Base-by-base conservation (phyloP, 2,797 vertebrate species). In the Lindbergichthys nudifrons region DNA sequence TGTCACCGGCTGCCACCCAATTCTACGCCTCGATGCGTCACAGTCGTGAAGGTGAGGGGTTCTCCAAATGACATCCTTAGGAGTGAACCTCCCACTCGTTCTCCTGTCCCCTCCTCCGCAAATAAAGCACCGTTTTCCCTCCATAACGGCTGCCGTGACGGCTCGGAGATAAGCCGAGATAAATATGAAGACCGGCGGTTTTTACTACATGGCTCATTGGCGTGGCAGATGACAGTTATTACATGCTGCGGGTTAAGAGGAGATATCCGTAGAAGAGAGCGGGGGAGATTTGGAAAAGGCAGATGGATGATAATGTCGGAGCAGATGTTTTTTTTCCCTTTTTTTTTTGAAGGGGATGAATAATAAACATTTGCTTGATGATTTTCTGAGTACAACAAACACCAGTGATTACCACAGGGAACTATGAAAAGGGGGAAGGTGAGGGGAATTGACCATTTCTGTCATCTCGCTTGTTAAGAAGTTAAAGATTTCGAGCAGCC, bases 171-270 rank as follows among this genome's bases (percentile, higher is more conserved):
- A 82, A 89, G 78, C 75, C 65, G 4, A 57, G 79, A 88, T 86
- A 88, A 87, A 91, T 87, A 88, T 82, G 84, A 86, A 87, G 86
- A 86, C 57, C 9, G 65, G 73, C 51, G 54, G 77, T 88, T 87
- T 87, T 2, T 77, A 81, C 81, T 77, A 50, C 87, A 90, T 70
- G 88, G 88, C 88, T 93, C 89, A 88, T 79, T 90, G 91, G 81
- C 59, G 14, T 85, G 84, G 87, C 75, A 84, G 89, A 90, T 91
- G 90, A 92, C 79, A 80, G 84, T 89, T 87, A 90, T 83, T 85
- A 80, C 79, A 85, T 67, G 79, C 81, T 67, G 79, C 14, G 64
- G 83, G 81, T 85, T 82, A 88, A 85, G 79, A 73, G 78, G 74
- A 81, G 70, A 52, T 64, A 76, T 62, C 69, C 21, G 10, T 48